Conservation (phyloP, 1,140 invertebrate species). For the Dysdera silvatica region DNA sequence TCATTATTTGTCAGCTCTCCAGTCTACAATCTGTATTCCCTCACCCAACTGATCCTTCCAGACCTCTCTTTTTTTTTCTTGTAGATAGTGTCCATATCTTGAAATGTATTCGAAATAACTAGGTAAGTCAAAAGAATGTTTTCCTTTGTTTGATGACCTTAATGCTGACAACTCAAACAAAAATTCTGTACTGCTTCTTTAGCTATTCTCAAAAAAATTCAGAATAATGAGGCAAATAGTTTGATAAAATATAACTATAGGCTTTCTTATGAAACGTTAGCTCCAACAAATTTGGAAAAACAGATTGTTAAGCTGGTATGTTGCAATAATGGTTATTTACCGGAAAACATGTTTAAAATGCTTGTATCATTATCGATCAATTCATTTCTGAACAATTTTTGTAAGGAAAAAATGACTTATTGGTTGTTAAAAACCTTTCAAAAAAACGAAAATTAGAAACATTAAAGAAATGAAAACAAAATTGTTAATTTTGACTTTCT, state of each 20-base stretch:
- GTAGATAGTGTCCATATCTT: constrained; percentile 11
- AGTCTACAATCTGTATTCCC: not conserved
- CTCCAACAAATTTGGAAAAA: not conserved
- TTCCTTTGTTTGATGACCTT: not conserved
- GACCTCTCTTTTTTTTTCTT: constrained; percentile 7
- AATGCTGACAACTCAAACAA: not conserved
- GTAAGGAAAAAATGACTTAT: too few species aligned
- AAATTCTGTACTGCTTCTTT: not conserved
- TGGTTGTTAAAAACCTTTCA: too few species aligned
- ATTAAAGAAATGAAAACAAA: too few species aligned
- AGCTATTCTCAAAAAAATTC: not conserved
- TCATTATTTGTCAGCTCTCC: constrained; percentile 13
- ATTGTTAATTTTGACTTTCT: too few species aligned
- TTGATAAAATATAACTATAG: constrained; percentile 5
- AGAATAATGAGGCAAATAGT: too few species aligned
- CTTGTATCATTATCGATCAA: too few species aligned
- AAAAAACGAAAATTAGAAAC: too few species aligned
- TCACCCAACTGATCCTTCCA: not conserved
- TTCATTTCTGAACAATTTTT: too few species aligned
- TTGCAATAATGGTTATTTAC: too few species aligned
- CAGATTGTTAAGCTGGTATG: constrained; percentile 2
- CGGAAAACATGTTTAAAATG: too few species aligned
- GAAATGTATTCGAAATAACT: constrained; percentile 19
- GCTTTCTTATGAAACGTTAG: not conserved
- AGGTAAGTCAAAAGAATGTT: constrained; percentile 11